A percentile compares a stretch with the other conserved stretches of the same genome.
Conservation (phyloP, 2,797 vertebrate genomes). For the Otolemur crassicaudatus region DNA sequence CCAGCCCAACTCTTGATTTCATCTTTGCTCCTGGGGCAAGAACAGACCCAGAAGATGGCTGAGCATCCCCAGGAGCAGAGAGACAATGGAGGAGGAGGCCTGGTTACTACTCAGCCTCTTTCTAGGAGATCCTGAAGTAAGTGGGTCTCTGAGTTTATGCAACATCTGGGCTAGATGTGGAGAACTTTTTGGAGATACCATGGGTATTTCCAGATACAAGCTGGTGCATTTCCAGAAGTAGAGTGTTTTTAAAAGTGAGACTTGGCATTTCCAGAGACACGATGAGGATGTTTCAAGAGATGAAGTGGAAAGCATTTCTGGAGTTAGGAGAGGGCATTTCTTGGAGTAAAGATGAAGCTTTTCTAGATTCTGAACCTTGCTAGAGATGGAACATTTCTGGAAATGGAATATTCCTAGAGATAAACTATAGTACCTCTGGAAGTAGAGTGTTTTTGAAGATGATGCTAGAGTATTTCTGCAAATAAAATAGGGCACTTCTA, state of each 20-base stretch:
- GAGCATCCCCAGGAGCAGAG: not conserved
- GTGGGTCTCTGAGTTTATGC: not conserved
- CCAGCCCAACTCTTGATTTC: not conserved
- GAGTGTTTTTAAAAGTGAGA: not conserved
- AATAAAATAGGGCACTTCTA: slow-evolving; percentile 68
- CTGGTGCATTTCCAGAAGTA: not conserved
- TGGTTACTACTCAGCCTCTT: not conserved
- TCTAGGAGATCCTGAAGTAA: not conserved
- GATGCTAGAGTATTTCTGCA: slow-evolving; percentile 67
- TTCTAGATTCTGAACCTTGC: slow-evolving; percentile 38
- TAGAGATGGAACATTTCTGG: slow-evolving; percentile 55
- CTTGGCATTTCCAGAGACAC: not conserved
- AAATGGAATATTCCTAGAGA: slow-evolving; percentile 61
- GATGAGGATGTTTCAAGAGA: not conserved
- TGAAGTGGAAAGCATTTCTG: not conserved
- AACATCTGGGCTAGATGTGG: not conserved
- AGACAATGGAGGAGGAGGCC: not conserved
- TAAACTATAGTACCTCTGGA: slow-evolving; percentile 25
- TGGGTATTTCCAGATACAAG: not conserved
- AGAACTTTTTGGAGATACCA: not conserved
- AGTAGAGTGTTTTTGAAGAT: slow-evolving; percentile 58
- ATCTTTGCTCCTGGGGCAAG: not conserved
- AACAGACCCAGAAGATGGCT: not conserved
- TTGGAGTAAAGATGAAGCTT: not conserved
- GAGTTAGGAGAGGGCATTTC: not conserved